Conservation (phyloP, 2,113 vertebrate genomes). For the Accipiter cooperii region DNA sequence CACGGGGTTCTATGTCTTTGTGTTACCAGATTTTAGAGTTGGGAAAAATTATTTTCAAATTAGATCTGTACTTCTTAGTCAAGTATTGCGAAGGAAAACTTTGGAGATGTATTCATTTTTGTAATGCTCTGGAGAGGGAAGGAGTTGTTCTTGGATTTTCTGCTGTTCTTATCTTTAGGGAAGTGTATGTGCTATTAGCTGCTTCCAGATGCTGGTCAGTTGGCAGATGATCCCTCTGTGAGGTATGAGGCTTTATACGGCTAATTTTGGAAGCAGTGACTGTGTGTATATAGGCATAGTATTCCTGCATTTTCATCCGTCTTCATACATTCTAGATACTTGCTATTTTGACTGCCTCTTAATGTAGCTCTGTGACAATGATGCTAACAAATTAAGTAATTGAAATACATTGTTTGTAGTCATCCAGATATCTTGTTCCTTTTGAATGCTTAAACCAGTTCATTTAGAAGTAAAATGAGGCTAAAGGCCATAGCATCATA, state of each 20-base stretch:
- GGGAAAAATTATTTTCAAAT: not conserved
- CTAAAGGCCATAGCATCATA: not conserved
- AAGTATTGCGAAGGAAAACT: not conserved
- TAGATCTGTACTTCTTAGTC: not conserved
- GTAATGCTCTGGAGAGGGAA: not conserved
- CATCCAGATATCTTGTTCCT: not conserved
- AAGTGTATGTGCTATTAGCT: not conserved
- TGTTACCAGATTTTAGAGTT: not conserved
- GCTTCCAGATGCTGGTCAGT: not conserved
- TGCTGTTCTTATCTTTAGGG: not conserved
- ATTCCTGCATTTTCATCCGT: not conserved
- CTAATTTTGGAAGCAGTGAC: not conserved
- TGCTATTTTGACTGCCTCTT: not conserved
- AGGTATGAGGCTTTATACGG: not conserved
- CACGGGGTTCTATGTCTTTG: not conserved
- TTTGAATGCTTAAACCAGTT: not conserved
- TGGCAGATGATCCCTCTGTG: not conserved
- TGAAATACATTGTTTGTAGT: not conserved
- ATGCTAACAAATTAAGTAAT: not conserved
- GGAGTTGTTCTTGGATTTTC: not conserved
- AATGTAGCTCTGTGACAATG: not conserved
- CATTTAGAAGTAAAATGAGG: not conserved
- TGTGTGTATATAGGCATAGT: not conserved
- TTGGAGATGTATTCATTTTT: not conserved
- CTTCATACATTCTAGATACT: not conserved